Base-by-base conservation (phyloP, 1,140 invertebrate species). In the Sycophaga agraensis region DNA sequence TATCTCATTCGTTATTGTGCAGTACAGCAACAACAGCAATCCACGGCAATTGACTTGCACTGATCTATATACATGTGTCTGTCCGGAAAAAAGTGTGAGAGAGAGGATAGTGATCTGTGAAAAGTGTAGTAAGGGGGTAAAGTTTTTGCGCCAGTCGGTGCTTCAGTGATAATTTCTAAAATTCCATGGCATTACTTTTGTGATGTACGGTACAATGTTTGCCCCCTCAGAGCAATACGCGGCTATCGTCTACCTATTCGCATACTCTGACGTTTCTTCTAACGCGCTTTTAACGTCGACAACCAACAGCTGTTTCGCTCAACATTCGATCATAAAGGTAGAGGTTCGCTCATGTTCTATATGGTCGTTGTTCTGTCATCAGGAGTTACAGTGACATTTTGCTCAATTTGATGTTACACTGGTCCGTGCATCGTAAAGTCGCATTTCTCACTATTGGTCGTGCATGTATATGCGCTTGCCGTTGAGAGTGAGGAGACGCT, bases 231-330 rank as follows among this genome's bases (percentile, higher is more conserved):
- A 34, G 35, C 21, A 51, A 16, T 50, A 7, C n/a, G n/a, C n/a
- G n/a, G n/a, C n/a, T n/a, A n/a, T n/a, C n/a, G 22, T 34, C 14
- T 14, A 22, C 19, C 11, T 35, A 45, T 21, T 56, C 31, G 26
- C n/a, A n/a, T 16, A 8, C 55, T 46, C 43, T 48, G 42, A 48
- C 45, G 22, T 48, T 49, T 49, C n/a, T 35, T 45, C 24, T n/a
- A 58, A 42, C 35, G 46, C 24, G 24, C 35, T 31, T 59, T 39
- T 49, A 42, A 11, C 46, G 48, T 19, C 55, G 19, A 21, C 28
- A 42, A 45, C 42, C 59, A 61, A 61, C 59, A 61, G 59, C 59
- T 61, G 59, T 61, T 61, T 54, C 49, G 57, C 48, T 14, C 45
- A 26, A 21, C 31, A 22, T 50, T 22, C 5, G 28, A n/a, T n/a